Evolutionary conservation across 92 coral and sea anemone species (phyloP).

Genomic region (Porites divaricata): DNA sequence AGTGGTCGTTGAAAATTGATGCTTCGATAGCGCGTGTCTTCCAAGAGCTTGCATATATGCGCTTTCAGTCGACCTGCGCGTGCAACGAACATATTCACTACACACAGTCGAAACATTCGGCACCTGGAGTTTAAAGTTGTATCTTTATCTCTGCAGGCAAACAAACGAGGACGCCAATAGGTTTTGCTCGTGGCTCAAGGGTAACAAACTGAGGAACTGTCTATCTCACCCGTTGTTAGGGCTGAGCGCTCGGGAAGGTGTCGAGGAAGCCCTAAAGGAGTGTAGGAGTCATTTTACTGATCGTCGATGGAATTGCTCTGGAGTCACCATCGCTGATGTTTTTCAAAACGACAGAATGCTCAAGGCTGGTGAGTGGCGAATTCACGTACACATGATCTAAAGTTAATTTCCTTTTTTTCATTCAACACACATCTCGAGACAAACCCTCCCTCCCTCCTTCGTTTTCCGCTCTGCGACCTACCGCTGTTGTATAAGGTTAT

Average conservation of each 20-base stretch:
- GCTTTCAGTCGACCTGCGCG: constrained; percentile 14
- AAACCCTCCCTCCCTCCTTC: neutral
- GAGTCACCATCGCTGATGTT: constrained; percentile 80
- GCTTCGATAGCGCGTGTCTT: neutral
- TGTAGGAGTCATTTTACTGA: constrained; percentile 79
- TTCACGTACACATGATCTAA: neutral
- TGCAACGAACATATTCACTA: neutral
- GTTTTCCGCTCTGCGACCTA: constrained; percentile 16
- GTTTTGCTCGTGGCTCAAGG: constrained; percentile 73
- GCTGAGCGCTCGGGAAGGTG: constrained; percentile 72
- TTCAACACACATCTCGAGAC: neutral
- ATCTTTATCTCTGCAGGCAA: constrained; percentile 49
- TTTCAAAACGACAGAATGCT: constrained; percentile 79
- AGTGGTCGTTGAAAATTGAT: constrained; percentile 28
- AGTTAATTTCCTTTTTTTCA: constrained; percentile 17
- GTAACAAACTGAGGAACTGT: constrained; percentile 70
- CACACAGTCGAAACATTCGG: neutral
- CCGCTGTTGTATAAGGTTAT: constrained; percentile 2
- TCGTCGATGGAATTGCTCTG: constrained; percentile 94
- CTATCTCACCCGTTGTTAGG: constrained; percentile 55
- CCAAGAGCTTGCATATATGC: too few relatives aligned
- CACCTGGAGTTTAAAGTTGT: constrained; percentile 7
- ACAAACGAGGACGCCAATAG: constrained; percentile 29
- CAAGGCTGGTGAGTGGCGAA: constrained; percentile 68
- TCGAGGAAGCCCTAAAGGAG: constrained; percentile 80